Evolutionary conservation across 2,888 invertebrate species (phyloP).

Genomic region (Drosophila histrio): DNA sequence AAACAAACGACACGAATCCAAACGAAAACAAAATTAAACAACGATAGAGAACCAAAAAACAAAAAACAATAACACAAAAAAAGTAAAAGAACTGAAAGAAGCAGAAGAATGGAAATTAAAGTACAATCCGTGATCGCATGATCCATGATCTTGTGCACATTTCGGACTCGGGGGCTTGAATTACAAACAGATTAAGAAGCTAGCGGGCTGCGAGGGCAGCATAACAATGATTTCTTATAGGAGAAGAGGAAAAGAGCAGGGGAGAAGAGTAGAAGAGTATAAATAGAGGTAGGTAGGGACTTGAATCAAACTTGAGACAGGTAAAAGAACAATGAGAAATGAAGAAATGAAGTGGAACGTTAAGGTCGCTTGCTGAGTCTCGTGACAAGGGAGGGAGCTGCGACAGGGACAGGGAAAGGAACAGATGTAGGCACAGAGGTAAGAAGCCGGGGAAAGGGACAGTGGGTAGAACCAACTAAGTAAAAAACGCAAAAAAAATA

Average conservation of each 20-base stretch:
- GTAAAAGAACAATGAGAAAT: slow-evolving; percentile 54
- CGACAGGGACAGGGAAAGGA: neutral
- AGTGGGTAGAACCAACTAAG: neutral
- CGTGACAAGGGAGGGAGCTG: neutral
- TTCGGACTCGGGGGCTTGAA: slow-evolving; percentile 45
- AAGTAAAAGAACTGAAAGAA: neutral
- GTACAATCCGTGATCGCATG: slow-evolving; percentile 40
- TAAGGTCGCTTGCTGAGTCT: slow-evolving; percentile 14
- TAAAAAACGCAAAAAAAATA: slow-evolving; percentile 2
- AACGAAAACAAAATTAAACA: slow-evolving; percentile 30
- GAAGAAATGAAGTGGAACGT: slow-evolving; percentile 63
- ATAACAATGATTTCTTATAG: slow-evolving; percentile 25
- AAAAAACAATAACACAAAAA: neutral
- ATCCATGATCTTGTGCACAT: slow-evolving; percentile 35
- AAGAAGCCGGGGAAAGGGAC: neutral
- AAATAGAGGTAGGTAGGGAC: neutral
- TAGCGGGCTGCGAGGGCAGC: slow-evolving; percentile 29
- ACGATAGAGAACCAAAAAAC: neutral
- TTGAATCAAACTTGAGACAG: slow-evolving; percentile 3
- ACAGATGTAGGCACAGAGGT: neutral
- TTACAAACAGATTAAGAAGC: slow-evolving; percentile 53
- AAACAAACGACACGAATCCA: slow-evolving; percentile 29
- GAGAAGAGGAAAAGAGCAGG: neutral
- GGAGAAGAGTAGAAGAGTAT: neutral
- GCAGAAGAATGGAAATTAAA: slow-evolving; percentile 23